A percentile compares a stretch with the other conserved stretches of the same genome.
Conservation (phyloP, 2,113 vertebrate species). For the Boulengeromyrus knoepffleri region DNA sequence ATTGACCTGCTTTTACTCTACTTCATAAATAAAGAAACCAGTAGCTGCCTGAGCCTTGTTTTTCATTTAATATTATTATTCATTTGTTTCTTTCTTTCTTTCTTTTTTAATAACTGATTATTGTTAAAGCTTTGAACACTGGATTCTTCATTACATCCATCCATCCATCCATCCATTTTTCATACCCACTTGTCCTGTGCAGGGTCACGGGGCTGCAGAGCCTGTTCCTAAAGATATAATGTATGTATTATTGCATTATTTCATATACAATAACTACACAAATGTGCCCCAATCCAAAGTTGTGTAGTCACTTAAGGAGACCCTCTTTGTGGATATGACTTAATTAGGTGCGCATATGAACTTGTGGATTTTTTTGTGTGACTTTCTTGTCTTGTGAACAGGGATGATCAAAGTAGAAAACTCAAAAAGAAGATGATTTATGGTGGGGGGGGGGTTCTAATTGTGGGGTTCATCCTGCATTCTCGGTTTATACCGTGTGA, state of each 20-base stretch:
- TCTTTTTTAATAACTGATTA: neutral
- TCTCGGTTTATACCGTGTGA: neutral
- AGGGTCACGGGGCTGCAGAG: neutral
- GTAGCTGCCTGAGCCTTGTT: neutral
- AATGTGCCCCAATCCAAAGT: conserved; percentile 6
- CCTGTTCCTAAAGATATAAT: neutral
- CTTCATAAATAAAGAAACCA: neutral
- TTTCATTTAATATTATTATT: neutral
- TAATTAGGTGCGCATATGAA: neutral
- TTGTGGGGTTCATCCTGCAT: neutral
- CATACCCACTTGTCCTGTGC: neutral
- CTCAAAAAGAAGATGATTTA: neutral
- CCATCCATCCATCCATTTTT: neutral
- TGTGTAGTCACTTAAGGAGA: neutral
- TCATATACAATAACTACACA: neutral
- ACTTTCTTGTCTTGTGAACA: neutral
- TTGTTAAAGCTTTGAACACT: neutral
- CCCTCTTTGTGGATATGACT: neutral
- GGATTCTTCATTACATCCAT: neutral
- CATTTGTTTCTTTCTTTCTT: too few species aligned
- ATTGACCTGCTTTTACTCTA: neutral
- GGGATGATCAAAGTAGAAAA: neutral
- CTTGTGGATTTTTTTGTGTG: neutral
- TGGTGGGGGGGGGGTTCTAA: neutral
- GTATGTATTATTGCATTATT: neutral